phyloP scores from a whole-genome alignment of 2,113 vertebrate genomes.

The Ornithorhynchus anatinus region DNA sequence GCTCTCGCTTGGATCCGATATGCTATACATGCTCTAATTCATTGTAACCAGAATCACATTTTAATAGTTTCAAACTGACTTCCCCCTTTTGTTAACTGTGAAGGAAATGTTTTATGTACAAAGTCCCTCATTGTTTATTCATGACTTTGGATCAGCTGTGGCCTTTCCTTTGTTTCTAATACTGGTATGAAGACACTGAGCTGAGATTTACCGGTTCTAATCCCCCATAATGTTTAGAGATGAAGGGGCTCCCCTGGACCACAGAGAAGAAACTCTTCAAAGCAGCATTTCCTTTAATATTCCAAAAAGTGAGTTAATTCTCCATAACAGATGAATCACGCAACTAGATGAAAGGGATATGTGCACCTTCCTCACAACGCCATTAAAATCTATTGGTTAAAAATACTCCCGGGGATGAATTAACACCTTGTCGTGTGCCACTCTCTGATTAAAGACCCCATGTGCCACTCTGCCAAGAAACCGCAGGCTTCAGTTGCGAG shows the following conservation, averaged over 20 bases:
- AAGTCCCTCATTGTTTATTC: not conserved
- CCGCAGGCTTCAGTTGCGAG: conserved; percentile 27
- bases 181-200: not conserved
- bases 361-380: not conserved
- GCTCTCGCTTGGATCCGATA: not conserved
- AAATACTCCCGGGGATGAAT: not conserved
- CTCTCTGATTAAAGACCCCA: not conserved
- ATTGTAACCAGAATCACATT: not conserved
- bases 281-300: not conserved
- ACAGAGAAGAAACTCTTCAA: not conserved
- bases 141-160: not conserved
- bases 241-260: not conserved
- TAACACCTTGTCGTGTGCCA: not conserved
- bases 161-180: not conserved
- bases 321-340: not conserved
- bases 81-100: not conserved
- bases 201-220: not conserved
- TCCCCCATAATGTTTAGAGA: not conserved
- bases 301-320: not conserved
- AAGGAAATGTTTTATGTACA: not conserved
- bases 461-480: not conserved
- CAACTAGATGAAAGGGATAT: conserved; percentile 10
- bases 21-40: not conserved
- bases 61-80: not conserved
- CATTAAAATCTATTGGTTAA: not conserved